Base-by-base conservation (phyloP, 1,140 invertebrate species). In the Grapholita molesta region DNA sequence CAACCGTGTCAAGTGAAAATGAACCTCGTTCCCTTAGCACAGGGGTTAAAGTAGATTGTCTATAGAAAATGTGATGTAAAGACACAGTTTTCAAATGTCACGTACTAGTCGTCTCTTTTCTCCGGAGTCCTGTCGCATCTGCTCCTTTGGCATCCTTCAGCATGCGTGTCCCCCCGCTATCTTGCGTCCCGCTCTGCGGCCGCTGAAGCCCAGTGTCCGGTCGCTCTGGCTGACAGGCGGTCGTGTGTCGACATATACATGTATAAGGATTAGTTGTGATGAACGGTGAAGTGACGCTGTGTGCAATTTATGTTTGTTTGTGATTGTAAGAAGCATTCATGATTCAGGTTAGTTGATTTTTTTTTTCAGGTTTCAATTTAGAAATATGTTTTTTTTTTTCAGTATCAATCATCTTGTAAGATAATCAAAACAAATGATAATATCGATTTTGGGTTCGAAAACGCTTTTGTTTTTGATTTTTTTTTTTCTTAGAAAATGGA, bases 31-130 rank as follows among this genome's bases (percentile, higher is more conserved):
- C 0, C 0, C 0, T 0, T 6, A 0, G 9, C 0, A 15, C 72
- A 82, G 28, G 64, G 6, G 6, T 38, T 12, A 70, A 32, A 75
- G 70, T 79, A 6, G 52, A n/a, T 5, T 74, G 70, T 48, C 7
- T 25, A 12, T 21, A 32, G 15, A 67, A 57, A 73, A 77, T 72
- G 79, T 76, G 84, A 68, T 79, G 82, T 88, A 89, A 82, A 91
- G 89, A 90, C 88, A 91, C 83, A 87, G 83, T 90, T 91, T 91
- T 90, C 87, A 88, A 89, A 89, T 90, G 89, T 91, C 89, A 88
- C 88, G 85, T 70, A 86, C 85, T 90, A 85, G 89, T 90, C 86
- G 84, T 91, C 89, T 91, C 89, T 91, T 90, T 91, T 89, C 86
- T 84, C 80, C 87, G 78, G 80, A 83, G 85, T 91, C 89, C 89